These are phyloP conservation scores for Netelia inedita DNA, from an alignment of 2,888 invertebrate species.

Conservation along the genomic window DNA sequence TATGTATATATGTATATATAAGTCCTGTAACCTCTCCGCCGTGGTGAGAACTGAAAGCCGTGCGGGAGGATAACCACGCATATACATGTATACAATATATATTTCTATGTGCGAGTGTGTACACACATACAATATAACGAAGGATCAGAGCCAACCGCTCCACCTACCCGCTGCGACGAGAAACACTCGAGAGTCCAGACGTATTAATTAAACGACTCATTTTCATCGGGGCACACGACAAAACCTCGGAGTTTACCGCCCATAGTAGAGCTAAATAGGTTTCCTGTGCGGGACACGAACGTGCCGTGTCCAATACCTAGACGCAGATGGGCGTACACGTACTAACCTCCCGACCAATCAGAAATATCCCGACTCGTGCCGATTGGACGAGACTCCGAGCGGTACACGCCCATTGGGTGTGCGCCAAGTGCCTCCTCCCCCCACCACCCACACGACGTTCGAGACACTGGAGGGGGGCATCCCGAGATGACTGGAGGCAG, in stretches of 20 bases:
- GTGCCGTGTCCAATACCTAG: not conserved
- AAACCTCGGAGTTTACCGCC: slow-evolving; percentile 80
- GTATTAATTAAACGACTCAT: slow-evolving; percentile 85
- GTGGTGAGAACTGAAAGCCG: slow-evolving; percentile 28
- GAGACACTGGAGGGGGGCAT: slow-evolving; percentile 46
- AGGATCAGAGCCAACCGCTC: slow-evolving; percentile 61
- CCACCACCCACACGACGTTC: slow-evolving; percentile 47
- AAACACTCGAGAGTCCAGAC: slow-evolving; percentile 80
- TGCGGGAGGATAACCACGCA: not conserved
- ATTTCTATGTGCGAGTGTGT: slow-evolving; percentile 13
- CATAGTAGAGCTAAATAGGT: slow-evolving; percentile 78
- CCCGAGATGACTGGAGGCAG: slow-evolving; percentile 20
- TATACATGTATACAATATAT: not conserved
- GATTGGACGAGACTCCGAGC: slow-evolving; percentile 32
- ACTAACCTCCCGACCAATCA: slow-evolving; percentile 38
- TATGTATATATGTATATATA: not conserved
- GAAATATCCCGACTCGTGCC: slow-evolving; percentile 56
- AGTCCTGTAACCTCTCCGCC: not conserved
- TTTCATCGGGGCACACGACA: slow-evolving; percentile 79
- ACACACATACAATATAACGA: slow-evolving; percentile 5
- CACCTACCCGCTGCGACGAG: slow-evolving; percentile 72
- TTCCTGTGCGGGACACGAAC: slow-evolving; percentile 69
- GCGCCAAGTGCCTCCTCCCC: slow-evolving; percentile 10
- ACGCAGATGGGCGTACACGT: not conserved
- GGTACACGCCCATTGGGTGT: slow-evolving; percentile 38